phyloP scores from a whole-genome alignment of 2,797 vertebrate genomes.

The Miichthys miiuy region DNA sequence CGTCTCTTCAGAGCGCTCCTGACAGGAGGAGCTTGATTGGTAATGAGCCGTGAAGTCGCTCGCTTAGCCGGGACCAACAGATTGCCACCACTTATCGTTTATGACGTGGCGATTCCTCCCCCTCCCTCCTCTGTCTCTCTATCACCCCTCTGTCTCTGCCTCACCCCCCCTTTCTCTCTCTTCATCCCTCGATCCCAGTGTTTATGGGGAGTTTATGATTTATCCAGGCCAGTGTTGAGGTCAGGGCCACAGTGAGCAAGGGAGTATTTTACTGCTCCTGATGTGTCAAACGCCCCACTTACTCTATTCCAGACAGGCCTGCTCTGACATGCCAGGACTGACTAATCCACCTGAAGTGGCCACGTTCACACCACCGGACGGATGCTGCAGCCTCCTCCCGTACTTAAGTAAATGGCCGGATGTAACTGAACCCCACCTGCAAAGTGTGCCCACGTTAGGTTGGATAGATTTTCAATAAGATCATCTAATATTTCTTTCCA shows the following conservation, averaged over 20 bases:
- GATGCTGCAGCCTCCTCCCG: slow-evolving; percentile 27
- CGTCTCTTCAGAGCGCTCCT: slow-evolving; percentile 62
- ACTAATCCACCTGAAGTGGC: slow-evolving; percentile 70
- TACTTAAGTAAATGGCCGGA: slow-evolving; percentile 42
- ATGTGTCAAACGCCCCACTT: slow-evolving; percentile 76
- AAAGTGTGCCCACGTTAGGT: slow-evolving; percentile 5
- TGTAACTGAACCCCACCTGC: slow-evolving; percentile 44
- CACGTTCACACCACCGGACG: slow-evolving; percentile 27
- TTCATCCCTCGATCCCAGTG: slow-evolving; percentile 50
- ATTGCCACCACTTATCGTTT: slow-evolving; percentile 80
- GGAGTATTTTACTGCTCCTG: slow-evolving; percentile 74
- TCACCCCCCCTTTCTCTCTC: slow-evolving; percentile 20
- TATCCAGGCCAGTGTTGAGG: slow-evolving; percentile 71
- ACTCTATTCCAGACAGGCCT: slow-evolving; percentile 45
- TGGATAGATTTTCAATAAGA: slow-evolving; percentile 61
- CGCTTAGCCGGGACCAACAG: slow-evolving; percentile 80
- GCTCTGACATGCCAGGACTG: slow-evolving; percentile 58
- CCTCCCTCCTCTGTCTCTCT: slow-evolving; percentile 35
- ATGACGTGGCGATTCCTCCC: slow-evolving; percentile 65
- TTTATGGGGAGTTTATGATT: slow-evolving; percentile 77
- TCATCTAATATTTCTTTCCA: slow-evolving; percentile 63
- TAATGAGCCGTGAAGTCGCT: slow-evolving; percentile 83
- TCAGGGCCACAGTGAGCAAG: slow-evolving; percentile 74
- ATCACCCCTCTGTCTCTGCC: slow-evolving; percentile 27
- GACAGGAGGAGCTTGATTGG: slow-evolving; percentile 81